phyloP scores from a whole-genome alignment of 2,888 invertebrate genomes.

The Agelastica alni region DNA sequence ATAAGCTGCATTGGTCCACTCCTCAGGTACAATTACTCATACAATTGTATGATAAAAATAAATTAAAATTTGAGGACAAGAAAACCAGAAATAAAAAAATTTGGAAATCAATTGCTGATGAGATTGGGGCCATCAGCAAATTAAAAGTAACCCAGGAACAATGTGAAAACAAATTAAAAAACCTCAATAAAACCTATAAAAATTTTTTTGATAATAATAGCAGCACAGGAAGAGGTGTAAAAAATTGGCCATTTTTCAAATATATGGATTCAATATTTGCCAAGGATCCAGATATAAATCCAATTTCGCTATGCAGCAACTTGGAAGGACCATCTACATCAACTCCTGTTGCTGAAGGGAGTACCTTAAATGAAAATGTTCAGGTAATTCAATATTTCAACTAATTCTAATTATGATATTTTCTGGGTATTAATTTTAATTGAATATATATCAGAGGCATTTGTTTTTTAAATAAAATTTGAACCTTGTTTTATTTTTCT shows the following conservation, averaged over 20 bases:
- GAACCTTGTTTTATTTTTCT: constrained; percentile 1
- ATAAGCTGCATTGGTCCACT: constrained; percentile 7
- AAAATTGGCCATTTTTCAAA: constrained; percentile 12
- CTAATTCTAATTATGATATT: background rate
- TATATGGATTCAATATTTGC: constrained; percentile 13
- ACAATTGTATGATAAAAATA: constrained; percentile 8
- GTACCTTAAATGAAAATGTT: no score
- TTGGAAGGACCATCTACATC: constrained; percentile 7
- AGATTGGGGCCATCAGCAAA: constrained; percentile 9
- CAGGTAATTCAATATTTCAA: no score
- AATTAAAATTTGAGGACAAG: constrained; percentile 7
- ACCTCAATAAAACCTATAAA: constrained; percentile 4
- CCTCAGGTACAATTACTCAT: constrained; percentile 15
- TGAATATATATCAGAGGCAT: no score
- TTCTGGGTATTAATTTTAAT: no score
- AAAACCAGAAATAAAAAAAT: constrained; percentile 6
- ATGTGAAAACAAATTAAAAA: constrained; percentile 14
- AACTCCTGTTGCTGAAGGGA: background rate
- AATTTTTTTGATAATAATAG: constrained; percentile 6
- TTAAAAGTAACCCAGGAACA: constrained; percentile 2
- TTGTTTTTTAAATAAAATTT: background rate
- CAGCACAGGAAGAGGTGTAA: constrained; percentile 12
- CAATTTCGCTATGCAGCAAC: constrained; percentile 8
- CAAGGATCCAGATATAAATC: constrained; percentile 10
- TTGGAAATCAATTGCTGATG: constrained; percentile 18